Conservation (phyloP, 2,888 invertebrate genomes). For the Eristalis pertinax region DNA sequence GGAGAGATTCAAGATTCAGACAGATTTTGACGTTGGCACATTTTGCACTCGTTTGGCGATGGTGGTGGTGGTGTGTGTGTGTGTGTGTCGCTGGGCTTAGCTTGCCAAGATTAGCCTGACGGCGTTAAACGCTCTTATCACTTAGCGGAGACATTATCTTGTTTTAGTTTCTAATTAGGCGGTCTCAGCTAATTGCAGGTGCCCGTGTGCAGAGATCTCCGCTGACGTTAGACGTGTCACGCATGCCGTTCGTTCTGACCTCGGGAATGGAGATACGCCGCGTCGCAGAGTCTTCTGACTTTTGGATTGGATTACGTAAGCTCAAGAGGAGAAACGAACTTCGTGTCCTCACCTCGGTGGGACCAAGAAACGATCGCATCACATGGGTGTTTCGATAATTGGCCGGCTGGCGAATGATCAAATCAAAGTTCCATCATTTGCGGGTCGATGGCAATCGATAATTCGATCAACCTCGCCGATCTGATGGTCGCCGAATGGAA, state of each 20-base stretch:
- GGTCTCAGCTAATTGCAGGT: constrained; percentile 31
- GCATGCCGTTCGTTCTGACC: not conserved
- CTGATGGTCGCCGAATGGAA: not conserved
- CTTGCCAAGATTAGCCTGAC: constrained; percentile 17
- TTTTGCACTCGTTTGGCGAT: not conserved
- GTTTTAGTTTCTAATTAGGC: constrained; percentile 36
- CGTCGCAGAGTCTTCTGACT: no score
- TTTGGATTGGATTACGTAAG: not conserved
- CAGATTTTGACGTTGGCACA: not conserved
- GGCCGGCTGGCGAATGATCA: not conserved
- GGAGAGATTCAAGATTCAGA: not conserved
- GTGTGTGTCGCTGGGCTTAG: not conserved
- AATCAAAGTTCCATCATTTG: not conserved
- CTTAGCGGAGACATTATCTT: constrained; percentile 24
- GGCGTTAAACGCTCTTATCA: constrained; percentile 25
- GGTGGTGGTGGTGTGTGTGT: no score
- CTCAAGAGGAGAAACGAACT: not conserved
- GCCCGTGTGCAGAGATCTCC: not conserved
- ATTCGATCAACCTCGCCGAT: not conserved
- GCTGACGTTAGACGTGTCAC: not conserved
- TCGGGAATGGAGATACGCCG: not conserved
- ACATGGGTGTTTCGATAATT: not conserved
- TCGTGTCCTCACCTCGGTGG: not conserved
- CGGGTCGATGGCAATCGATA: not conserved
- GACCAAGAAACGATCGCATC: not conserved